phyloP scores from a whole-genome alignment of 2,888 invertebrate species.

The Leucania comma region DNA sequence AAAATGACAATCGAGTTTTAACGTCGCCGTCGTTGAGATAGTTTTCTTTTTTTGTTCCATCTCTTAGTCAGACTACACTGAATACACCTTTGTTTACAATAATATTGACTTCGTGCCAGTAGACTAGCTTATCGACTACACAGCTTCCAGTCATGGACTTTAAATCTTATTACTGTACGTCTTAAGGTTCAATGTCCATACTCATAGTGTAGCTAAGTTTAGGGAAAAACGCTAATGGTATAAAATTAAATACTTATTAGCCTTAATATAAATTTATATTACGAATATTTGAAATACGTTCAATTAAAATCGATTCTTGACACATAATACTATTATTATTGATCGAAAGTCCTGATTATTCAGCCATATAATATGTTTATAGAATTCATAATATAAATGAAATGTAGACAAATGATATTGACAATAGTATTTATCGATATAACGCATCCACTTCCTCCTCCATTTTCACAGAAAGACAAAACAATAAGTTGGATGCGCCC shows the following conservation, averaged over 20 bases:
- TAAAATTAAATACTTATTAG: conserved; percentile 53
- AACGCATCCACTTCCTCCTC: not conserved
- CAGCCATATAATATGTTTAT: conserved; percentile 15
- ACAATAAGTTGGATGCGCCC: not conserved
- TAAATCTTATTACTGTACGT: conserved; percentile 28
- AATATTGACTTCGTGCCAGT: conserved; percentile 61
- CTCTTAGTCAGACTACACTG: conserved; percentile 24
- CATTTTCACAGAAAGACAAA: not conserved
- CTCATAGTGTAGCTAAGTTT: conserved; percentile 44
- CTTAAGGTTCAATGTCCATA: conserved; percentile 38
- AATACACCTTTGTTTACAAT: conserved; percentile 56
- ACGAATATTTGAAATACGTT: conserved; percentile 49
- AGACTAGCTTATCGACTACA: conserved; percentile 51
- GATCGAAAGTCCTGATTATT: conserved; percentile 16
- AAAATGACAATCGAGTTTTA: conserved; percentile 29
- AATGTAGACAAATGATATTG: conserved; percentile 15
- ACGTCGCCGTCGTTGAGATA: conserved; percentile 3
- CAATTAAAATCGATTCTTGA: conserved; percentile 53
- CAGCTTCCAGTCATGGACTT: conserved; percentile 33
- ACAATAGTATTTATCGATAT: conserved; percentile 21
- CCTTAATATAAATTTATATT: conserved; percentile 39
- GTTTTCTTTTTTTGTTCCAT: conserved; percentile 26
- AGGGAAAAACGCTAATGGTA: conserved; percentile 39
- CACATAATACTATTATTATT: conserved; percentile 28
- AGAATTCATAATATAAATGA: conserved; percentile 4